These are phyloP conservation scores for Garra rufa DNA, from an alignment of 2,113 vertebrate species.

Conservation along the genomic window DNA sequence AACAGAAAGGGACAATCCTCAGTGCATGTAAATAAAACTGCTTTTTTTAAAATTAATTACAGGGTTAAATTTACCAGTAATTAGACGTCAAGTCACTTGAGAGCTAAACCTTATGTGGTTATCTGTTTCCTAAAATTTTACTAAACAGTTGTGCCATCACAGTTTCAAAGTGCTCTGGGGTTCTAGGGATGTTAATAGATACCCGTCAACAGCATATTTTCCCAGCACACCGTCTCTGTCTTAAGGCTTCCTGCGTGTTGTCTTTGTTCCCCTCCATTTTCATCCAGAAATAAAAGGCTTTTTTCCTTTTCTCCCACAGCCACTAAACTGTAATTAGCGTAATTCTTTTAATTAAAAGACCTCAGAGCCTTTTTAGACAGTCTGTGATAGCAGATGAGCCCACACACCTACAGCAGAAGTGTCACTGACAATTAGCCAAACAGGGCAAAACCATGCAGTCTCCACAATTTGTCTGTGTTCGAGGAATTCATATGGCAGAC, in stretches of 20 bases:
- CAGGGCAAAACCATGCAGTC: slow-evolving; percentile 42
- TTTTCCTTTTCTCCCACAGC: slow-evolving; percentile 46
- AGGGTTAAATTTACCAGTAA: background rate
- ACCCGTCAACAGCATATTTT: background rate
- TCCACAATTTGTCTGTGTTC: background rate
- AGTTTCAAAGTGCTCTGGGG: background rate
- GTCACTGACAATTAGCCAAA: slow-evolving; percentile 52
- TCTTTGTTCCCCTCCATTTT: background rate
- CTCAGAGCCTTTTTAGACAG: slow-evolving; percentile 56
- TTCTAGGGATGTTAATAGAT: background rate
- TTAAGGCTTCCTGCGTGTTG: background rate
- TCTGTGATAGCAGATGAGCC: slow-evolving; percentile 61
- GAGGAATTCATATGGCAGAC: background rate
- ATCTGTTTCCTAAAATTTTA: background rate
- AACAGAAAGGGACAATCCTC: background rate
- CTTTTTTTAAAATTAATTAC: no score
- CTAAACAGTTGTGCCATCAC: background rate
- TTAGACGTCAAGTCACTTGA: background rate
- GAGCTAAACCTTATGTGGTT: background rate
- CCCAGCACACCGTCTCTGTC: background rate
- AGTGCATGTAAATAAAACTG: background rate
- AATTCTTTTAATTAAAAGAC: slow-evolving; percentile 73
- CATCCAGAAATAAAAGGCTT: slow-evolving; percentile 59
- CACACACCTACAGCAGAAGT: slow-evolving; percentile 57
- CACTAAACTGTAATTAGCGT: slow-evolving; percentile 67